Conservation (phyloP, 2,113 vertebrate genomes). For the Psammodynastes pulverulentus region DNA sequence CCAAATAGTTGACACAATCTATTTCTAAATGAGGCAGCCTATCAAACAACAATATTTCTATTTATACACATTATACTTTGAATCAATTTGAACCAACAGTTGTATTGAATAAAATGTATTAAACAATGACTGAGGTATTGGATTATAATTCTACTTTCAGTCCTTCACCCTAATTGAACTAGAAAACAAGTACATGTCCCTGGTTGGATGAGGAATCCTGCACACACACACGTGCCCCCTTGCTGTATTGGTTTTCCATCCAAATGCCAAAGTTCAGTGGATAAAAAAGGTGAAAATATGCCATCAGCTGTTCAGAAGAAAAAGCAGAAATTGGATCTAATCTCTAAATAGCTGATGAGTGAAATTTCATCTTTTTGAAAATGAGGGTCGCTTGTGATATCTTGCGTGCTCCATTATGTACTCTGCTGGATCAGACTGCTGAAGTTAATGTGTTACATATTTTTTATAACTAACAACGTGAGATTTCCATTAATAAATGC, state of each 20-base stretch:
- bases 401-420: background rate
- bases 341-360: background rate
- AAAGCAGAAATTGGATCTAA: background rate
- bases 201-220: background rate
- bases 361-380: background rate
- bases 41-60: background rate
- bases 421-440: background rate
- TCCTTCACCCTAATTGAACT: background rate
- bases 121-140: background rate
- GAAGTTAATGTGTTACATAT: background rate
- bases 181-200: background rate
- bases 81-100: constrained; percentile 30
- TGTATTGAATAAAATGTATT: background rate
- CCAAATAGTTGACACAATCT: background rate
- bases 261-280: background rate
- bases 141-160: background rate
- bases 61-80: background rate
- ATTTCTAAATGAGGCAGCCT: background rate
- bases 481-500: constrained; percentile 26
- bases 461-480: background rate
- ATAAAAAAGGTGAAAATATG: background rate
- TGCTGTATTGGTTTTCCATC: background rate
- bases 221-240: background rate
- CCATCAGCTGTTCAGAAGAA: background rate
- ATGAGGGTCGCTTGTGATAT: background rate